A percentile compares a stretch with the other conserved stretches of the same genome.
Conservation (phyloP, 2,888 invertebrate species). For the Polyommatus icarus region DNA sequence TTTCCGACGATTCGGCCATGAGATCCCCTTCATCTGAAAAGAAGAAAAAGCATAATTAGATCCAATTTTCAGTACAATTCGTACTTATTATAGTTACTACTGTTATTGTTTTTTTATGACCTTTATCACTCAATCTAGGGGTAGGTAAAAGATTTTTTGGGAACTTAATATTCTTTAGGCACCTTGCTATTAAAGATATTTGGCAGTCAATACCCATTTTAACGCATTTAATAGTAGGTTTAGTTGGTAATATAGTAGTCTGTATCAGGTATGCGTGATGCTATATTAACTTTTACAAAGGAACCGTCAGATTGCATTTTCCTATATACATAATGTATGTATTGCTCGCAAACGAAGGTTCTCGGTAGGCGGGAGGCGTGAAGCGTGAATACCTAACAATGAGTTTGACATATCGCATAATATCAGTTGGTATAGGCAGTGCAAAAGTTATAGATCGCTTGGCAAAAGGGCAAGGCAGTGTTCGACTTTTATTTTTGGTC, state of each 20-base stretch:
- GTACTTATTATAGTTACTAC: not conserved
- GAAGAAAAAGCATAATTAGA: constrained; percentile 40
- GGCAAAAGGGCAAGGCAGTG: no score
- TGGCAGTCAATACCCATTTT: no score
- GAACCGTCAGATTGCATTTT: constrained; percentile 42
- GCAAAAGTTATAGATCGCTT: no score
- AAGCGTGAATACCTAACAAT: constrained; percentile 38
- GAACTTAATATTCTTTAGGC: no score
- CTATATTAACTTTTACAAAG: constrained; percentile 28
- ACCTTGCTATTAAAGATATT: no score
- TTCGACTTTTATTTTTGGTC: no score
- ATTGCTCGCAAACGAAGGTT: constrained; percentile 50
- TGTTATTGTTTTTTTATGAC: no score
- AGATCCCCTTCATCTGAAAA: constrained; percentile 69
- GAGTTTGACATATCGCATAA: not conserved
- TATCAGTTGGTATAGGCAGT: not conserved
- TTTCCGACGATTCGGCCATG: constrained; percentile 72
- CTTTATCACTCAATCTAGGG: no score
- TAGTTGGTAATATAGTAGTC: no score
- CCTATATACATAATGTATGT: constrained; percentile 47
- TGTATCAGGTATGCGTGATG: constrained; percentile 36
- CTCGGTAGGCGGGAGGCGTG: constrained; percentile 46
- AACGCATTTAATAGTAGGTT: no score
- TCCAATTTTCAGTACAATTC: not conserved
- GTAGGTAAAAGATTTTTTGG: no score